These are phyloP conservation scores for Disparrhopalites patrizii DNA, from an alignment of 2,888 invertebrate genomes.

Conservation along the genomic window DNA sequence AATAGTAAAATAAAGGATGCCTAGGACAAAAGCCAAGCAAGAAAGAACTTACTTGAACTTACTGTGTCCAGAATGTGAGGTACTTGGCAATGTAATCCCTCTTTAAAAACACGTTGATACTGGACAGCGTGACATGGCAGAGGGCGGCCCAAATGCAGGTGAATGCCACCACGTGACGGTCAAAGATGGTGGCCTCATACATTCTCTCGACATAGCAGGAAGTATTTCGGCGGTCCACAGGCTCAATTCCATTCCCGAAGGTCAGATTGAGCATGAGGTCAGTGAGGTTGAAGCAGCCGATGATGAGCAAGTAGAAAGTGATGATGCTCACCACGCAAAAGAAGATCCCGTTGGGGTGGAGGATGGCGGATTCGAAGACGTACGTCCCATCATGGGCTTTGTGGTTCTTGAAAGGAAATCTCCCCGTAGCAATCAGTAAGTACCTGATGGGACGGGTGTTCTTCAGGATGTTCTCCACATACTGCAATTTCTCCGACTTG, in stretches of 20 bases:
- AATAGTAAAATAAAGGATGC: no score
- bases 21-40: no score
- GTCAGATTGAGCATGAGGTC: not conserved
- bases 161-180: not conserved
- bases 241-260: not conserved
- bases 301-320: not conserved
- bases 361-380: not conserved
- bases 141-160: conserved; percentile 1
- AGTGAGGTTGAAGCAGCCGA: not conserved
- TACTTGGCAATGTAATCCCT: conserved; percentile 32
- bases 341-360: not conserved
- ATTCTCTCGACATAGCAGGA: not conserved
- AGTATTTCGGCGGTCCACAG: not conserved
- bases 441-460: not conserved
- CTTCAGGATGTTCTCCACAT: not conserved
- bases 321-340: not conserved
- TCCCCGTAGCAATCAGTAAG: not conserved
- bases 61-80: conserved; percentile 32
- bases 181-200: not conserved
- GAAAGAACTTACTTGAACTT: not conserved
- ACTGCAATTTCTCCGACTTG: not conserved
- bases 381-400: not conserved
- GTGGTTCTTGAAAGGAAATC: not conserved
- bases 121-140: not conserved
- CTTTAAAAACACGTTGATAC: conserved; percentile 4